Percentiles rank a stretch among this genome's conserved stretches.
phyloP scores from a whole-genome alignment of 92 coral and sea anemone species.

The Umimayanthus chanpuru region DNA sequence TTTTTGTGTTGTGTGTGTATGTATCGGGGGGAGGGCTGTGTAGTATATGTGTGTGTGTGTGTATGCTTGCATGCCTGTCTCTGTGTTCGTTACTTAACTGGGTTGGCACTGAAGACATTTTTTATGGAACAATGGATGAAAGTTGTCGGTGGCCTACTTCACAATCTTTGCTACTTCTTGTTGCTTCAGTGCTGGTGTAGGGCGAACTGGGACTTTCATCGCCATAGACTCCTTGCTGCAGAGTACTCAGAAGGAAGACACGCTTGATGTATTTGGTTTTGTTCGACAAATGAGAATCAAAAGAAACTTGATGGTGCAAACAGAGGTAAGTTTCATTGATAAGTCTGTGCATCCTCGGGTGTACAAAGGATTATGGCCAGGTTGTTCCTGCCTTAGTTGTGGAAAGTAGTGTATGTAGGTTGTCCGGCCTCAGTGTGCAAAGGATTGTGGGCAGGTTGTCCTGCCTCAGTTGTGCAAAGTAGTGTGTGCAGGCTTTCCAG shows the following conservation, averaged over 20 bases:
- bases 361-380: not conserved
- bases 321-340: conserved; percentile 71
- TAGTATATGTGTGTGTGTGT: no score
- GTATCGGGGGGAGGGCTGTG: no score
- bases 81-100: no score
- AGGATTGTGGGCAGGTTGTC: not conserved
- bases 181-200: conserved; percentile 90
- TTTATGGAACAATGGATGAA: no score
- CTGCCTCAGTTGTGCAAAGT: no score
- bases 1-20: no score
- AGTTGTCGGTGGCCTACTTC: no score
- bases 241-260: conserved; percentile 79
- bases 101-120: no score
- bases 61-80: no score
- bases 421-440: not conserved
- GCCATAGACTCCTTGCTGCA: conserved; percentile 91
- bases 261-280: conserved; percentile 84
- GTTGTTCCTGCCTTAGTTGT: no score
- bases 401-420: no score
- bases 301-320: conserved; percentile 94
- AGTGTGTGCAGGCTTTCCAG: not conserved
- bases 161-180: not conserved
- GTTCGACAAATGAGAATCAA: conserved; percentile 94
- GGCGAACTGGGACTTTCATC: conserved; percentile 94
- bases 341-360: not conserved